These are phyloP conservation scores for Zaprionus obscuricornis DNA, from an alignment of 2,888 invertebrate species.

Conservation along the genomic window DNA sequence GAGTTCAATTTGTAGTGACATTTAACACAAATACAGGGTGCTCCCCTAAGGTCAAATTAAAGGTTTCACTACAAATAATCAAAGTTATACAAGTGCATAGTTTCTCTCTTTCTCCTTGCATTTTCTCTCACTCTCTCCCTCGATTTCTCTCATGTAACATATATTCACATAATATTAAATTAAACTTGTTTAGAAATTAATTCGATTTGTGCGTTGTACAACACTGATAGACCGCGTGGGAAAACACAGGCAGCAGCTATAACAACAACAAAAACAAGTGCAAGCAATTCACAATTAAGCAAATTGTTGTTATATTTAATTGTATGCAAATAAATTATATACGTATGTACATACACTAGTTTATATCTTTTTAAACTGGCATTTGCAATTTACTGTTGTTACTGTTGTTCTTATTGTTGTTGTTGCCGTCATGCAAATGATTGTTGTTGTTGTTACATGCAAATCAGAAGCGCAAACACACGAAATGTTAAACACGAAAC, in stretches of 20 bases:
- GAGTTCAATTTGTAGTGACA: slow-evolving; percentile 25
- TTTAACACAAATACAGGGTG: slow-evolving; percentile 18
- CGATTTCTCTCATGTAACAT: no score
- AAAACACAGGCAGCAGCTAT: no score
- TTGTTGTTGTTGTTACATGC: slow-evolving; percentile 37
- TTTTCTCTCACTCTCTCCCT: no score
- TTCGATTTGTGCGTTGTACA: not conserved
- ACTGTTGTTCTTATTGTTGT: not conserved
- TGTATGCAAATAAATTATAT: slow-evolving; percentile 2
- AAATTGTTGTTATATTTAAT: slow-evolving; percentile 18
- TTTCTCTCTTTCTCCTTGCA: not conserved
- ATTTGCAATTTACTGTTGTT: slow-evolving; percentile 37
- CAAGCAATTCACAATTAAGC: no score
- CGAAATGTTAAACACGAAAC: slow-evolving; percentile 26
- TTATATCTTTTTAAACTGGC: slow-evolving; percentile 10
- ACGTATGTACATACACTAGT: not conserved
- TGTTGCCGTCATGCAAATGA: slow-evolving; percentile 40
- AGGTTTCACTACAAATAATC: no score
- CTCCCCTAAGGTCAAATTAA: no score
- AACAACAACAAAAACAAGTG: slow-evolving; percentile 1
- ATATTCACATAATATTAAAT: no score
- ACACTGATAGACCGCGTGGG: slow-evolving; percentile 26
- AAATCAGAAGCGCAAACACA: slow-evolving; percentile 47
- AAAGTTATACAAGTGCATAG: no score
- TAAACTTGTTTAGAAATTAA: no score